A percentile compares a stretch with the other conserved stretches of the same genome.
These are phyloP conservation scores for Neosilurus mollespiculum DNA, from an alignment of 2,797 vertebrate genomes.

Conservation along the genomic window DNA sequence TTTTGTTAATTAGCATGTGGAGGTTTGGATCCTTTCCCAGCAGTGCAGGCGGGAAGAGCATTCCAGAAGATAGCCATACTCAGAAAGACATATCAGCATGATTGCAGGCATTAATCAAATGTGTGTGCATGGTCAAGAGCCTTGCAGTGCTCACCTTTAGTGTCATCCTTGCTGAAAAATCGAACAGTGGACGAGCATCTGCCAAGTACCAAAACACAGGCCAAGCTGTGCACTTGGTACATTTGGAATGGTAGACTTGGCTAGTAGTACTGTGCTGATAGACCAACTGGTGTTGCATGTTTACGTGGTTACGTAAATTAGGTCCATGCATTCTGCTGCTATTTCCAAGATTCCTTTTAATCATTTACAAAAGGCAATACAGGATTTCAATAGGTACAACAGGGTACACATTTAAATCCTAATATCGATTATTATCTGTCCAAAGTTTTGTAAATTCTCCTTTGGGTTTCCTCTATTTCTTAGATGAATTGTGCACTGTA, in stretches of 20 bases:
- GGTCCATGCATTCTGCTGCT: not conserved
- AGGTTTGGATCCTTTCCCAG: conserved; percentile 51
- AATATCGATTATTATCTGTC: not conserved
- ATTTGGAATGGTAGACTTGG: too few species aligned
- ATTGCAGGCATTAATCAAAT: conserved; percentile 23
- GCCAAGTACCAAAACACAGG: not conserved
- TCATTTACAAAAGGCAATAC: not conserved
- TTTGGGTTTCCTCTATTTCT: not conserved
- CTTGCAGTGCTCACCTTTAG: not conserved
- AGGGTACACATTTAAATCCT: not conserved
- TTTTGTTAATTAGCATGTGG: conserved; percentile 50
- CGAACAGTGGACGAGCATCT: not conserved
- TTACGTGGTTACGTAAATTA: not conserved
- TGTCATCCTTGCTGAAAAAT: not conserved
- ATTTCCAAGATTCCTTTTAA: not conserved
- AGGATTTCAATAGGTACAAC: not conserved
- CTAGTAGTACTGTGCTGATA: not conserved
- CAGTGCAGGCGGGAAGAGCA: conserved; percentile 18
- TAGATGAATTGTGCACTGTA: not conserved
- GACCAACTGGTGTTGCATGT: not conserved
- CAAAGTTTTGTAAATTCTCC: not conserved
- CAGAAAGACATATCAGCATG: not conserved
- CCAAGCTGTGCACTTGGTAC: not conserved
- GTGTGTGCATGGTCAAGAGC: conserved; percentile 4
- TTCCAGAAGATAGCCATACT: conserved; percentile 42